A percentile compares a stretch with the other conserved stretches of the same genome.
Evolutionary conservation across 2,888 invertebrate species (phyloP).

Genomic region (Melinopterus prodromus): DNA sequence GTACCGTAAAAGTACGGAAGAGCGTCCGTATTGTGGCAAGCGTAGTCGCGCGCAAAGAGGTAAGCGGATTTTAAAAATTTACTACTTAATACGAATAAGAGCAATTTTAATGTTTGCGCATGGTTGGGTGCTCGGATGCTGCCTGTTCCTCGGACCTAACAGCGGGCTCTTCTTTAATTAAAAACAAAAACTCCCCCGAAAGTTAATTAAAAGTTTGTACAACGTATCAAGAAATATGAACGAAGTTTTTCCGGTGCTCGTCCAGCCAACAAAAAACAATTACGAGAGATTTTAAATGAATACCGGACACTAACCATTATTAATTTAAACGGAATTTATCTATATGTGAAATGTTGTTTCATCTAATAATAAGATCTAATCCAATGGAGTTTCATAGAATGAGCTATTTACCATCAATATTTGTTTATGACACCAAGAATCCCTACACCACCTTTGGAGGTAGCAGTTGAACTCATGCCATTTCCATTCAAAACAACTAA

Average conservation of each 20-base stretch:
- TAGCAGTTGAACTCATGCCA: too few relatives aligned
- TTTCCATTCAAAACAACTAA: too few relatives aligned
- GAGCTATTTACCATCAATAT: too few relatives aligned
- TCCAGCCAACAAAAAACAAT: constrained; percentile 12
- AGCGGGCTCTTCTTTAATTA: constrained; percentile 30
- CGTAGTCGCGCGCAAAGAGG: not conserved
- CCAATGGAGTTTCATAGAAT: too few relatives aligned
- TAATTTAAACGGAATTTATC: not conserved
- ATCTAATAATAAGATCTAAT: too few relatives aligned
- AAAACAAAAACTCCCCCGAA: constrained; percentile 35
- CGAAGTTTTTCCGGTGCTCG: constrained; percentile 25
- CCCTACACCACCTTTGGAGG: too few relatives aligned
- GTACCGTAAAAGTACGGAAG: constrained; percentile 12
- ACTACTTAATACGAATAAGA: constrained; percentile 17
- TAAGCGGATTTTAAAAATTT: constrained; percentile 25
- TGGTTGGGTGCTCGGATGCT: not conserved
- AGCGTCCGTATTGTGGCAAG: constrained; percentile 10
- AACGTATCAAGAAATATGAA: constrained; percentile 34
- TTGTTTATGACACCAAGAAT: too few relatives aligned
- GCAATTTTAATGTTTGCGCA: constrained; percentile 21
- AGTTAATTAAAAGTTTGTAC: constrained; percentile 37
- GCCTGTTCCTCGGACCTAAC: not conserved
- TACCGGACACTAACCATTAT: not conserved
- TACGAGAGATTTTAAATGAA: not conserved
- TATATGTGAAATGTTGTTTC: too few relatives aligned